Evolutionary conservation across 2,797 vertebrate genomes (phyloP).

Genomic region (Sebastes ruberrimus): DNA sequence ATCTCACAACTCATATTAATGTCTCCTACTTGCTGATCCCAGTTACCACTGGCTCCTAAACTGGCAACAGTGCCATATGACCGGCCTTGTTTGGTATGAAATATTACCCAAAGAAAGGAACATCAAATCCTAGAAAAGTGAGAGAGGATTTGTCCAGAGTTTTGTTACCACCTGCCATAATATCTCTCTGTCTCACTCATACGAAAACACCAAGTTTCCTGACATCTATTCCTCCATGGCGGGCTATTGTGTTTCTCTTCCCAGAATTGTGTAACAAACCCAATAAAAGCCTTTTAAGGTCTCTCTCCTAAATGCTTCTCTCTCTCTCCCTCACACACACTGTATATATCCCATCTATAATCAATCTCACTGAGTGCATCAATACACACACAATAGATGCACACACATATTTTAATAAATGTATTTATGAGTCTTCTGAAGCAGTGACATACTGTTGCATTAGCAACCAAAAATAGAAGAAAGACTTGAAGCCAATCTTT

Average conservation of each 20-base stretch:
- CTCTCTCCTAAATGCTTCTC: neutral
- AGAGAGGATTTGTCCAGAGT: neutral
- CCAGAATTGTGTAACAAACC: slow-evolving; percentile 52
- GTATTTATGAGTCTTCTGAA: neutral
- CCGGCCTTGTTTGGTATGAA: neutral
- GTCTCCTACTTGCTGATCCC: neutral
- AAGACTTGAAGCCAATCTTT: neutral
- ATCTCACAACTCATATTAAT: neutral
- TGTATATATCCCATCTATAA: neutral
- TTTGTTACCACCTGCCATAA: neutral
- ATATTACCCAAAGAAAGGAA: neutral
- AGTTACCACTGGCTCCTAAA: neutral
- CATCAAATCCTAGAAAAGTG: slow-evolving; percentile 19
- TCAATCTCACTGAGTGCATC: neutral
- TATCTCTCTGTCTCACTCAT: neutral
- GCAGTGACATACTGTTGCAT: neutral
- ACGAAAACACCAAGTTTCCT: slow-evolving; percentile 35
- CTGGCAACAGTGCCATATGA: neutral
- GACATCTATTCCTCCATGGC: too few relatives aligned
- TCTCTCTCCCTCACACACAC: neutral
- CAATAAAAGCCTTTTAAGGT: slow-evolving; percentile 43
- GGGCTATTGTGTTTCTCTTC: slow-evolving; percentile 59
- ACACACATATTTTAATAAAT: neutral
- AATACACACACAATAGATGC: neutral
- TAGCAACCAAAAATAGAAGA: neutral